phyloP scores from a whole-genome alignment of 2,888 invertebrate genomes.

The Bursaphelenchus okinawaensis region DNA sequence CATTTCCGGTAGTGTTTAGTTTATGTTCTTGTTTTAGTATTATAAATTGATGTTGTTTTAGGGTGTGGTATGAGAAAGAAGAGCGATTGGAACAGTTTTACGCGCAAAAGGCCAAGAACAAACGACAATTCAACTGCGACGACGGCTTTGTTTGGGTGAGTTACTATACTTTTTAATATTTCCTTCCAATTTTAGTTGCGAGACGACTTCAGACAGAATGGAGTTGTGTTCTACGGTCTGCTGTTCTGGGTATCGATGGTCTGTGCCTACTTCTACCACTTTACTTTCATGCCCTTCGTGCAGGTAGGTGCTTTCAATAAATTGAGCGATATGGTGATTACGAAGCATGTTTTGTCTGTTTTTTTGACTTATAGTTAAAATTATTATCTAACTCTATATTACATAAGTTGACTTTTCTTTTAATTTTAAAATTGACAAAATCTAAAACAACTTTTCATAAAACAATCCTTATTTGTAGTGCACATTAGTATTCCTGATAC shows the following conservation, averaged over 20 bases:
- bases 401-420: too few relatives aligned
- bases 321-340: too few relatives aligned
- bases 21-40: too few relatives aligned
- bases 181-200: conserved; percentile 25
- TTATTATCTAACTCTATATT: too few relatives aligned
- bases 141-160: conserved; percentile 38
- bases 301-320: conserved; percentile 35
- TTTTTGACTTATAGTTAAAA: too few relatives aligned
- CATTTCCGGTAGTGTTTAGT: not conserved
- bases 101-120: conserved; percentile 35
- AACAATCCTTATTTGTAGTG: too few relatives aligned
- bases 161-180: not conserved
- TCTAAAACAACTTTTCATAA: too few relatives aligned
- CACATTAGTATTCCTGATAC: conserved; percentile 41
- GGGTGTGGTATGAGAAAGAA: conserved; percentile 46
- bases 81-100: conserved; percentile 41
- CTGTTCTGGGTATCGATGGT: conserved; percentile 46
- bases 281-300: conserved; percentile 42
- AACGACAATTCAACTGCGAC: conserved; percentile 37
- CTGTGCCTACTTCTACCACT: conserved; percentile 42
- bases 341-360: too few relatives aligned
- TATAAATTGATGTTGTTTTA: conserved; percentile 19
- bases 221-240: conserved; percentile 40
- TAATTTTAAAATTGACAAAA: too few relatives aligned
- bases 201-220: conserved; percentile 32